Evolutionary conservation across 2,113 vertebrate genomes (phyloP).

Genomic region (Oncorhynchus keta): DNA sequence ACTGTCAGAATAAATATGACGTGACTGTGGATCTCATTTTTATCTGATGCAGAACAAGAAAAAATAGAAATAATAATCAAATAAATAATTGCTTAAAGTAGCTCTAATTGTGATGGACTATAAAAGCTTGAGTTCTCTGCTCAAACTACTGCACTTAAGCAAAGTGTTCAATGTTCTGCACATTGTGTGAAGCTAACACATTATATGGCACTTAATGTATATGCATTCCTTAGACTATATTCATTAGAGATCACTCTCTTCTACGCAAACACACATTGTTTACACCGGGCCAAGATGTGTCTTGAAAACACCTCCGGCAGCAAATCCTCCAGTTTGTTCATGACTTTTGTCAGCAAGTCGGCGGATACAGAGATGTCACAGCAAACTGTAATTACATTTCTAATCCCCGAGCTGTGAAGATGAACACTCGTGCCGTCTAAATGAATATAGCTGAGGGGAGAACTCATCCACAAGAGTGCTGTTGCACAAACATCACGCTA

Average conservation of each 20-base stretch:
- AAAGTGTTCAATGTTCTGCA: no score
- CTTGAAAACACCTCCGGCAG: not conserved
- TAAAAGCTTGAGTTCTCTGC: no score
- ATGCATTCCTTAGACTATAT: not conserved
- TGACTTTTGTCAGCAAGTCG: constrained; percentile 8
- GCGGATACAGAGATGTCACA: constrained; percentile 17
- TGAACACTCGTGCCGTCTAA: constrained; percentile 12
- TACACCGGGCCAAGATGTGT: not conserved
- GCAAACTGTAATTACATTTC: constrained; percentile 27
- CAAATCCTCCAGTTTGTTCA: constrained; percentile 13
- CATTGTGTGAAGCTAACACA: not conserved
- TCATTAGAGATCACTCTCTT: not conserved
- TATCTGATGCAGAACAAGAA: no score
- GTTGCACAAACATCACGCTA: not conserved
- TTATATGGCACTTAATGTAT: not conserved
- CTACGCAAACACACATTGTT: not conserved
- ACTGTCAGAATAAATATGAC: no score
- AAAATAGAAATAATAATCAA: no score
- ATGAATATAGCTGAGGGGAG: constrained; percentile 9
- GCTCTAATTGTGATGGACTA: no score
- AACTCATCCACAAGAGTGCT: not conserved
- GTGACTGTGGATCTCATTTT: no score
- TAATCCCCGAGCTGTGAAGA: constrained; percentile 26
- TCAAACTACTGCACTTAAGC: no score
- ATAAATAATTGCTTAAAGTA: no score